These are phyloP conservation scores for Leptarthrus brevirostris DNA, from an alignment of 2,888 invertebrate genomes.

Conservation along the genomic window DNA sequence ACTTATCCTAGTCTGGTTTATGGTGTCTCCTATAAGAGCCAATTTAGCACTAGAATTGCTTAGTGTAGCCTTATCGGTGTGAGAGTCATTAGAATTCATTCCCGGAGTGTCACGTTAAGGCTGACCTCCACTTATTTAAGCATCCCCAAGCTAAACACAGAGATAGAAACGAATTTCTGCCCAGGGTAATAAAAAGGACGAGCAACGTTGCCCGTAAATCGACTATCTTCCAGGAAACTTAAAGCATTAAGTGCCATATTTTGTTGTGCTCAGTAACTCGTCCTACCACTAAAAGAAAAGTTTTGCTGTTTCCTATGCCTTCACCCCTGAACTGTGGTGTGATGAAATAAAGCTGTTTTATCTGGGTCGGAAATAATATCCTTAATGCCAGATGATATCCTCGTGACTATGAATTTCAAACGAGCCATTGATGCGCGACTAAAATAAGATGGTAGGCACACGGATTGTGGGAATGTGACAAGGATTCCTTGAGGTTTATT, in stretches of 20 bases:
- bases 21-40: slow-evolving; percentile 27
- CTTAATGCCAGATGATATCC: slow-evolving; percentile 50
- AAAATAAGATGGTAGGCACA: slow-evolving; percentile 24
- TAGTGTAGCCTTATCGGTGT: slow-evolving; percentile 27
- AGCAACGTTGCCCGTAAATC: slow-evolving; percentile 31
- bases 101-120: slow-evolving; percentile 39
- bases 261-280: slow-evolving; percentile 35
- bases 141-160: slow-evolving; percentile 23
- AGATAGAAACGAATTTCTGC: slow-evolving; percentile 36
- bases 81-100: slow-evolving; percentile 46
- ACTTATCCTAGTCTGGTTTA: slow-evolving; percentile 27
- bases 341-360: slow-evolving; percentile 51
- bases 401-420: slow-evolving; percentile 49
- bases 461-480: slow-evolving; percentile 18
- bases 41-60: slow-evolving; percentile 37
- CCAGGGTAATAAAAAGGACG: slow-evolving; percentile 32
- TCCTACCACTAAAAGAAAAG: slow-evolving; percentile 12
- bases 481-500: slow-evolving; percentile 44
- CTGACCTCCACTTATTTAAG: slow-evolving; percentile 39
- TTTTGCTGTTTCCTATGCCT: background rate
- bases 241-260: slow-evolving; percentile 46
- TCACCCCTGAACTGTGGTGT: slow-evolving; percentile 19
- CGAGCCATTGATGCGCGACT: slow-evolving; percentile 47
- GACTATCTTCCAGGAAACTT: slow-evolving; percentile 37
- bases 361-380: slow-evolving; percentile 51